These are phyloP conservation scores for Amphilophus citrinellus DNA, from an alignment of 2,113 vertebrate genomes.

Conservation along the genomic window DNA sequence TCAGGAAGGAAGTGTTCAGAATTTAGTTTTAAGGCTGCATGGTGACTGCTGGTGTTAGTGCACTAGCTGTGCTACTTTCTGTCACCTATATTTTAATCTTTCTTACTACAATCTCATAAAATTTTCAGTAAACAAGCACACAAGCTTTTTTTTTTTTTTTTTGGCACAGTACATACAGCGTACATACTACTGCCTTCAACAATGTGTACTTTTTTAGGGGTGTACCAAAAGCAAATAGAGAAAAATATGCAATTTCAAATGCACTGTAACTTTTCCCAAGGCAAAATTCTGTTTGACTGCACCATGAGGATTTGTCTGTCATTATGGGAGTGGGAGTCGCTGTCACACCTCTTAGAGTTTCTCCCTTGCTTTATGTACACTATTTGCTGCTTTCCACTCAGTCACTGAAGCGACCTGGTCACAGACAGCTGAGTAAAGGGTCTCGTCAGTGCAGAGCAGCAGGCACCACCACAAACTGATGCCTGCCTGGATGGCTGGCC, in stretches of 20 bases:
- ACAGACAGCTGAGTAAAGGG: background rate
- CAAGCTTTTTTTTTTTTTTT: background rate
- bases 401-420: slow-evolving; percentile 15
- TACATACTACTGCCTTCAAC: background rate
- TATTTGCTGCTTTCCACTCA: background rate
- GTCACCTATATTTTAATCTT: background rate
- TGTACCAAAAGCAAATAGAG: background rate
- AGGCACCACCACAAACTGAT: background rate
- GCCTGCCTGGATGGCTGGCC: background rate
- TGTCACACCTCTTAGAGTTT: slow-evolving; percentile 1
- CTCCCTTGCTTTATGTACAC: background rate
- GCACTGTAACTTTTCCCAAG: background rate
- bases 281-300: background rate
- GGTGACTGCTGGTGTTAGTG: background rate
- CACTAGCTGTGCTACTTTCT: background rate
- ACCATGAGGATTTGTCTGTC: slow-evolving; percentile 4
- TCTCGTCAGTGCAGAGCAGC: background rate
- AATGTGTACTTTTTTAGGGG: background rate
- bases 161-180: accelerated
- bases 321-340: background rate
- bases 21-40: background rate
- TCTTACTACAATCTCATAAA: background rate
- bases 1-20: background rate
- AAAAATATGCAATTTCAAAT: background rate
- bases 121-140: background rate